Percentiles rank a stretch among this genome's conserved stretches.
phyloP scores from a whole-genome alignment of 2,113 vertebrate genomes.

The Passer domesticus region DNA sequence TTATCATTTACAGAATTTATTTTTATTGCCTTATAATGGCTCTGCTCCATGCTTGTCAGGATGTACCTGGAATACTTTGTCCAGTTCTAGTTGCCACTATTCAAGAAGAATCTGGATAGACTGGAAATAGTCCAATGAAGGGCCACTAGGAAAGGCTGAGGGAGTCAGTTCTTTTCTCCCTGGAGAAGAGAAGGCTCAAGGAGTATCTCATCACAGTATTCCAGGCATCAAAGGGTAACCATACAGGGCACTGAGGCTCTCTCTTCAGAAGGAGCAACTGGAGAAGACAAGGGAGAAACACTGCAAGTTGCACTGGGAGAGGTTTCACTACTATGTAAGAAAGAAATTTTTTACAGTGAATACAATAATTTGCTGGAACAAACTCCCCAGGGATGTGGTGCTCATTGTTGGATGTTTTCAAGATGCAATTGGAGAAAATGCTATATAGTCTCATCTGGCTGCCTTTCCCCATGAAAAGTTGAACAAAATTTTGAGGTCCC shows the following conservation, averaged over 20 bases:
- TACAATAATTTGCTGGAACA: not conserved
- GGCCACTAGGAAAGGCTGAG: not conserved
- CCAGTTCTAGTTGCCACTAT: not conserved
- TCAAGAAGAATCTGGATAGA: not conserved
- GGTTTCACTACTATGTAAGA: not conserved
- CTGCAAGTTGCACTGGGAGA: not conserved
- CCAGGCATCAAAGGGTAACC: not conserved
- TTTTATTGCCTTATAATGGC: not conserved
- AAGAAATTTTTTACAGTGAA: not conserved
- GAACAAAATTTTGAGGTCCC: not conserved
- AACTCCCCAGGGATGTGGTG: too few relatives aligned
- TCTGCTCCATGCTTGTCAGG: rapidly evolving
- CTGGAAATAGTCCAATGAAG: not conserved
- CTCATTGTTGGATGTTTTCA: not conserved
- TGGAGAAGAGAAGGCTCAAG: not conserved
- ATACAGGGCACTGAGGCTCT: not conserved
- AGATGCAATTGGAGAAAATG: rapidly evolving
- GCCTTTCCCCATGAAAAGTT: not conserved
- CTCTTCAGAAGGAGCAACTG: not conserved
- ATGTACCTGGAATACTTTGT: not conserved
- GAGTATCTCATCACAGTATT: not conserved
- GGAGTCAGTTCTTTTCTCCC: not conserved
- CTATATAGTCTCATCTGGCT: not conserved
- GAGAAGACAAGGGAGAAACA: not conserved
- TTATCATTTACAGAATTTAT: not conserved